A percentile compares a stretch with the other conserved stretches of the same genome.
phyloP scores from a whole-genome alignment of 2,113 vertebrate species.

The Leptocoma aspasia region DNA sequence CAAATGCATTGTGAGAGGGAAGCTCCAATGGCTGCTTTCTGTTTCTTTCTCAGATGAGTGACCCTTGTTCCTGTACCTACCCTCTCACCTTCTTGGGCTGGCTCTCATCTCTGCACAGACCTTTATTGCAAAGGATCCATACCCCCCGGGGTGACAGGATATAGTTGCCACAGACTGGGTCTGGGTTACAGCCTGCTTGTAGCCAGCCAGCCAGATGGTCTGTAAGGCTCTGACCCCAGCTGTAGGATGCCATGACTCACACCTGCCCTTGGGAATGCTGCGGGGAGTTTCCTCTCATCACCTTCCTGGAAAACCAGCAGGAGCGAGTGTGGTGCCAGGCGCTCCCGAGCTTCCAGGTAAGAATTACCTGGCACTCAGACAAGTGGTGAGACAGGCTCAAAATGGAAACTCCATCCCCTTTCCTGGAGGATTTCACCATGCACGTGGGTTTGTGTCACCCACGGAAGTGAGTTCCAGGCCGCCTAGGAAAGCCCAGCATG shows the following conservation, averaged over 20 bases:
- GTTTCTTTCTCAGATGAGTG: background rate
- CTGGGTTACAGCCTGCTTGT: background rate
- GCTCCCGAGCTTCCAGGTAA: slow-evolving; percentile 28
- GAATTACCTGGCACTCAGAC: slow-evolving; percentile 23
- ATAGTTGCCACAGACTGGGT: background rate
- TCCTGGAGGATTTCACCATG: background rate
- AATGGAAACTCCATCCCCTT: background rate
- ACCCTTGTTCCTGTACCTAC: background rate
- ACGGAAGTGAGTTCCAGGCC: accelerated
- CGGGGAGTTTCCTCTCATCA: background rate
- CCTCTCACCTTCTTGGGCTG: accelerated
- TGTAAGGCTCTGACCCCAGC: background rate
- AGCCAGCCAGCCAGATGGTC: background rate
- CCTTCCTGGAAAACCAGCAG: slow-evolving; percentile 60
- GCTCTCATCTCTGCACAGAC: background rate
- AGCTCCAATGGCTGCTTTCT: background rate
- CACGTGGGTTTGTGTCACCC: background rate
- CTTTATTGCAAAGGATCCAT: background rate
- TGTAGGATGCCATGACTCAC: slow-evolving; percentile 35
- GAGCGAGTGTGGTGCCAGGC: background rate
- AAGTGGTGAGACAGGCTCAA: background rate
- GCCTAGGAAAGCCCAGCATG: background rate
- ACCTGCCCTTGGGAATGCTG: background rate
- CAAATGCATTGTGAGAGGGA: background rate
- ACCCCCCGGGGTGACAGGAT: accelerated